Evolutionary conservation across 2,113 vertebrate genomes (phyloP), one percentile per base, ranked within the genome.

Genomic region (Calidris pygmaea): DNA sequence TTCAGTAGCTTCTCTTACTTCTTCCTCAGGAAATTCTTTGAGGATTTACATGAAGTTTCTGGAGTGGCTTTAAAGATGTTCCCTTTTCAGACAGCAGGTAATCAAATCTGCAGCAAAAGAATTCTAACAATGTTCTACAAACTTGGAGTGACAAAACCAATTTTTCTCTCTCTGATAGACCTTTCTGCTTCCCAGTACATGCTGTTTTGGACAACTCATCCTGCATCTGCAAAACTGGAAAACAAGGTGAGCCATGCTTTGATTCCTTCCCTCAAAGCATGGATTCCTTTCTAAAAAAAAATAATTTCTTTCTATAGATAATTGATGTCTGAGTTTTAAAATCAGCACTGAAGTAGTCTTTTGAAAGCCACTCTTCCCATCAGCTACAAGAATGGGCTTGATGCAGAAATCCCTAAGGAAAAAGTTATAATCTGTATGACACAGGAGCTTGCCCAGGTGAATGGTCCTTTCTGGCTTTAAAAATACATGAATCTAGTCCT

Each of bases 11-110:
- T 86, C 92, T 70, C 71, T 81, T 92, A 95, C 66, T 87, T 94
- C 50, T 78, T 37, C 60, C 81, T 91, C 55, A 62, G 70, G 76
- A 88, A 94, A 85, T 81, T 81, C 41, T 93, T 90, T 70, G 43
- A 94, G 83, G 85, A 93, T 94, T 94, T 89, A 88, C 62, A 73
- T 41, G 21, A 85, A 93, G 71, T 96, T 96, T 76, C 84, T 94
- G 53, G 52, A 96, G 89, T 77, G 48, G 84, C 70, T 95, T 91
- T 93, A 56, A 92, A 89, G 86, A 82, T 73, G 18, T 19, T 76
- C 39, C 37, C 52, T 86, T 93, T 85, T 81, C 78, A 88, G 37
- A 70, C 52, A 89, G 62, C 39, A 84, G 58, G 73, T 71, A 52
- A 92, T 90, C 58, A 91, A 70, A 93, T 85, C 26, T 39, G n/a